Base-by-base conservation (phyloP, 2,113 vertebrate genomes). In the Tonatia bakeri region DNA sequence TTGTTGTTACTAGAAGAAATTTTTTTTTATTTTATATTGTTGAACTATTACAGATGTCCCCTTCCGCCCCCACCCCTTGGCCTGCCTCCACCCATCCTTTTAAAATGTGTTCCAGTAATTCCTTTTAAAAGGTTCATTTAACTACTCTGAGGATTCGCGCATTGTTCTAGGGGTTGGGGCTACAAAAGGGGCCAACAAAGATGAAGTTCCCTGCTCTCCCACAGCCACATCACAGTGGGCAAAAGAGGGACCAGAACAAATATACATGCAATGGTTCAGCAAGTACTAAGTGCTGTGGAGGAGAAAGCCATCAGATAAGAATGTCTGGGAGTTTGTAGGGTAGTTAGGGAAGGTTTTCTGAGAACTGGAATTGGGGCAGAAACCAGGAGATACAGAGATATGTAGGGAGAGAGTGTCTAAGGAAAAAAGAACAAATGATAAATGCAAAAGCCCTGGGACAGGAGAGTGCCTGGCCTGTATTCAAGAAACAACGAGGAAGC, bases 1-100 rank as follows among this genome's bases (percentile, higher is more conserved):
- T 92, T 54, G 38, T 79, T 19, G 22, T 81, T 85, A 73, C 43
- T 80, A 36, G n/a, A 69, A 79, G 75, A 94, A 97, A 91, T 28
- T 14, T 31, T 24, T 61, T 64, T 64, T 26, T 31, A 64, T 64
- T 31, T 64, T 64, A 13, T 15, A 31, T 31, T 31, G 28, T 64
- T 64, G 61, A 64, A 64, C 61, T 31, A 31, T 31, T 28, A 64
- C 61, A 64, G 61, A 64, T 31, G 61, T 31, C 28, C 28, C 28
- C 28, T 15, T 31, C 6, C 26, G 1, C 3, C 59, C 26, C 59
- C 4, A 0, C 12, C 61, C 13, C 59, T 64, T 64, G 31, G 61
- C 28, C 61, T 26, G 28, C 61, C 61, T 31, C 13, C 61, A 64
- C 28, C 59, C 5, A 31, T 64, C 61, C 28, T 82, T 43, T 52